phyloP scores from a whole-genome alignment of 2,113 vertebrate genomes.

The Redunca redunca region DNA sequence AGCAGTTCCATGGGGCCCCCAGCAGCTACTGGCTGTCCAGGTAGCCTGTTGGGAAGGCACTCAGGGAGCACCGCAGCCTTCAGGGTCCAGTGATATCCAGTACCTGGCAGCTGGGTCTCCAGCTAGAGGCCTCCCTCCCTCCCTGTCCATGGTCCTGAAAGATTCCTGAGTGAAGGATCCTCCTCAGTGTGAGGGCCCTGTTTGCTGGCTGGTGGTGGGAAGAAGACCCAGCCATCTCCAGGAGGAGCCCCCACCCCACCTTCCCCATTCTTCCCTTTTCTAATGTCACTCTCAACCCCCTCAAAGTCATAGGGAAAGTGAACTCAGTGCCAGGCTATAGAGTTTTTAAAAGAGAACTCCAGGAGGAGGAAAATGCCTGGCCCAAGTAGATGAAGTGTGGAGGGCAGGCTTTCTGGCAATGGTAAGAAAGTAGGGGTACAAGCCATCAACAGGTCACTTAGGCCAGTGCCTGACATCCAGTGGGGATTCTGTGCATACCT shows the following conservation, averaged over 20 bases:
- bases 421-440: not conserved
- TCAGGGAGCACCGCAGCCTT: not conserved
- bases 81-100: not conserved
- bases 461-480: not conserved
- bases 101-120: not conserved
- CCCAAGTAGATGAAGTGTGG: not conserved
- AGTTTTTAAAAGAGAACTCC: not conserved
- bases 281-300: not conserved
- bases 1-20: not conserved
- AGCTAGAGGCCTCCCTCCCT: not conserved
- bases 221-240: not conserved
- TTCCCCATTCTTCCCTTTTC: not conserved
- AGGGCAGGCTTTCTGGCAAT: not conserved
- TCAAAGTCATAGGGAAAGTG: not conserved
- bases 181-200: not conserved
- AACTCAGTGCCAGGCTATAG: not conserved
- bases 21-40: not conserved
- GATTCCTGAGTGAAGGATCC: not conserved
- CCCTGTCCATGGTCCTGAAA: not conserved
- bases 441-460: not conserved
- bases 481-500: not conserved
- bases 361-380: not conserved
- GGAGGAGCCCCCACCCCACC: not conserved
- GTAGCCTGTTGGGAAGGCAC: not conserved
- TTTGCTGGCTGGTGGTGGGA: not conserved